These are phyloP conservation scores for Nyleta sp. DNA, from an alignment of 2,888 invertebrate species.

Conservation along the genomic window DNA sequence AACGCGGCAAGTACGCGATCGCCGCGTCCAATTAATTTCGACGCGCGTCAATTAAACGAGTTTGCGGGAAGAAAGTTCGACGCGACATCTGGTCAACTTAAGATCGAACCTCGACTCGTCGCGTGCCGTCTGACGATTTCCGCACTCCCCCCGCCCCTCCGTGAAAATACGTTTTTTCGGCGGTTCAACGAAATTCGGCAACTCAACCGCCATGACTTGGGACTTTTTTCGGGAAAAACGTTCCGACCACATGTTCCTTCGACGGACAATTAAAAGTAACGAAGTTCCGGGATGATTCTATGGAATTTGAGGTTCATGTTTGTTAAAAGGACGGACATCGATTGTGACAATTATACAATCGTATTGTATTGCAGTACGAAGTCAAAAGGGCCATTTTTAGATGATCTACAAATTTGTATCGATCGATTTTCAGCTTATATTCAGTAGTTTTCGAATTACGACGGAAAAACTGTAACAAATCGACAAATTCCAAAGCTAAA, in stretches of 20 bases:
- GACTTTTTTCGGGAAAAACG: constrained; percentile 9
- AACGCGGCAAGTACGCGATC: background rate
- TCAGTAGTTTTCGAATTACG: too few species aligned
- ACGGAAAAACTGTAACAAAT: too few species aligned
- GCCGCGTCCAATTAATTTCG: constrained; percentile 34
- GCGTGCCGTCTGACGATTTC: constrained; percentile 41
- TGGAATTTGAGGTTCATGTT: background rate
- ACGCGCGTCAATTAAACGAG: constrained; percentile 19
- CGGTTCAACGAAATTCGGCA: constrained; percentile 9
- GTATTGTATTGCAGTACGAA: too few species aligned
- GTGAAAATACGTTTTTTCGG: constrained; percentile 5
- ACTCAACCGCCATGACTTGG: constrained; percentile 24
- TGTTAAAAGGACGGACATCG: too few species aligned
- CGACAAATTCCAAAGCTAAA: too few species aligned
- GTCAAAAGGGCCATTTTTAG: too few species aligned
- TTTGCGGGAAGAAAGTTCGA: constrained; percentile 19
- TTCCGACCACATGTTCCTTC: constrained; percentile 22
- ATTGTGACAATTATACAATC: constrained; percentile 9
- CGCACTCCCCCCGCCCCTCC: background rate
- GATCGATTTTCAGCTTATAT: too few species aligned
- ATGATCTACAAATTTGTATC: too few species aligned
- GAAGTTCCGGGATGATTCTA: background rate
- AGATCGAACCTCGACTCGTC: constrained; percentile 12
- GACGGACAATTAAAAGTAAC: constrained; percentile 28
- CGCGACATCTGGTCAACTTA: constrained; percentile 48